A percentile compares a stretch with the other conserved stretches of the same genome.
Conservation (phyloP, 2,888 invertebrate species). For the Cancer borealis region DNA sequence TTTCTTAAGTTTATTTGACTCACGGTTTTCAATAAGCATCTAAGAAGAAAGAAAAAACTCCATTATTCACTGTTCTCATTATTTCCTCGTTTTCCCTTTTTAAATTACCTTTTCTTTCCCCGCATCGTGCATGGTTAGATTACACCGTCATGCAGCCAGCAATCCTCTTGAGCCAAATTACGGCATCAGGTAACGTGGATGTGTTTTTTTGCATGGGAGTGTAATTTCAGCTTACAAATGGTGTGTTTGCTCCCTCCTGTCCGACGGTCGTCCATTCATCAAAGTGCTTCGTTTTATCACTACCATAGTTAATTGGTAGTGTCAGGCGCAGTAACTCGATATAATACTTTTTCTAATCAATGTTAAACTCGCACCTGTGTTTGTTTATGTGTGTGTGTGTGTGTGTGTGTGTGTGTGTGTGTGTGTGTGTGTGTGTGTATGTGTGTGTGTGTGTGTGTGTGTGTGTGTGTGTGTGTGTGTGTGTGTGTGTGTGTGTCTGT, state of each 20-base stretch:
- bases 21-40: neutral
- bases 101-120: neutral
- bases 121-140: neutral
- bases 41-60: neutral
- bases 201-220: neutral
- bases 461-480: no score
- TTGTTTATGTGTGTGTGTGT: no score
- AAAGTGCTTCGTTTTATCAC: neutral
- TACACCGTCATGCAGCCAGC: neutral
- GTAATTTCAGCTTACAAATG: slow-evolving; percentile 29
- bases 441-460: no score
- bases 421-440: no score
- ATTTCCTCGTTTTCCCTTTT: neutral
- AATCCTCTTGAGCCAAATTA: neutral
- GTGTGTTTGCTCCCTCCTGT: slow-evolving; percentile 5
- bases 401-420: no score
- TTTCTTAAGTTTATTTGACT: neutral
- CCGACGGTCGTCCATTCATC: neutral
- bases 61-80: neutral
- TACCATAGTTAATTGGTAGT: neutral
- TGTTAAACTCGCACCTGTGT: neutral
- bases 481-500: no score
- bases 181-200: neutral
- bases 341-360: neutral
- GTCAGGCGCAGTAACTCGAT: neutral